Conservation (phyloP, 2,797 vertebrate species). For the Squalus acanthias region DNA sequence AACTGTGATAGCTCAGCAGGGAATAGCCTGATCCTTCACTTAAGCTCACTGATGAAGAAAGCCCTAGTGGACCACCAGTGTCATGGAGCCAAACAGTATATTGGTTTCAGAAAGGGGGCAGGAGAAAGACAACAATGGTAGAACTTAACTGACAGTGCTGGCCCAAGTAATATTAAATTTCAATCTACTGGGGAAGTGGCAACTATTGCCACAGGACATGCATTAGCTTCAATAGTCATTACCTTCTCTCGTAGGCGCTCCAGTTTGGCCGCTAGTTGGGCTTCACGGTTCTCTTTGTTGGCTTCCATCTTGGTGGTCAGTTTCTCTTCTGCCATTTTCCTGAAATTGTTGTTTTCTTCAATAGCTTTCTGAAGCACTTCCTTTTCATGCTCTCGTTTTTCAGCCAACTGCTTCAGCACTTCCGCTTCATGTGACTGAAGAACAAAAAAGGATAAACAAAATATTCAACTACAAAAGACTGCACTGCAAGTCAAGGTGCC, state of each 20-base stretch:
- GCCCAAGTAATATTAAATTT: not conserved
- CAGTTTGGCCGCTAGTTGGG: conserved; percentile 79
- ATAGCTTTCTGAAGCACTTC: conserved; percentile 87
- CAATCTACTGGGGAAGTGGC: not conserved
- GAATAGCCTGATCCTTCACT: not conserved
- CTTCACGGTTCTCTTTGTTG: conserved; percentile 85
- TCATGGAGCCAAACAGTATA: too few species aligned
- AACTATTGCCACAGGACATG: not conserved
- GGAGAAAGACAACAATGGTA: not conserved
- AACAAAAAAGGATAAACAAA: not conserved
- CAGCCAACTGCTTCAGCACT: conserved; percentile 81
- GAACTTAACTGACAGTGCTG: not conserved
- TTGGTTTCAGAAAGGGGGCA: not conserved
- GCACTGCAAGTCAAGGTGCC: not conserved
- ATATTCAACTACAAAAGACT: not conserved
- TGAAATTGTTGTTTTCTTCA: conserved; percentile 84
- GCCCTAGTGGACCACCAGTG: not conserved
- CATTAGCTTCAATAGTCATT: not conserved
- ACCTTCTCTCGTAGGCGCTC: conserved; percentile 93
- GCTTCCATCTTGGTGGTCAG: conserved; percentile 90
- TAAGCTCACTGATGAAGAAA: not conserved
- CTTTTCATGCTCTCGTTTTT: conserved; percentile 85
- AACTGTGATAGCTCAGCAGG: too few species aligned
- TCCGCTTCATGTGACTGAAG: conserved; percentile 78
- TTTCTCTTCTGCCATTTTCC: conserved; percentile 86